phyloP scores from a whole-genome alignment of 2,113 vertebrate species.

The Climacteris rufus region DNA sequence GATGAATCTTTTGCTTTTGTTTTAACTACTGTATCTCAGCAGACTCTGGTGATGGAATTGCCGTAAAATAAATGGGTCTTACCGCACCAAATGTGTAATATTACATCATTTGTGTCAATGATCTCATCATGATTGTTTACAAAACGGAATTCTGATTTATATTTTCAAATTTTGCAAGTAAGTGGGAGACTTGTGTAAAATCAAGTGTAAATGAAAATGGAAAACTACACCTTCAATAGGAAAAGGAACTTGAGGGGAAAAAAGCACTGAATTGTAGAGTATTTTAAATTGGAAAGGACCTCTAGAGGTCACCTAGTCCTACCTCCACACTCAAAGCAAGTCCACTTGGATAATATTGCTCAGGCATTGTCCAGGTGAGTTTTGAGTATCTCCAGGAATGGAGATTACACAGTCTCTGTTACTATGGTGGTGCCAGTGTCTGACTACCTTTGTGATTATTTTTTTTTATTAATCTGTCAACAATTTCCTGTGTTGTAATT shows the following conservation, averaged over 20 bases:
- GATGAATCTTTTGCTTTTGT: not conserved
- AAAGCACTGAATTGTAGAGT: accelerated
- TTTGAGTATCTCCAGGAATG: not conserved
- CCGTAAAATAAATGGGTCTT: not conserved
- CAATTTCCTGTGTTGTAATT: not conserved
- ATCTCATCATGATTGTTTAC: not conserved
- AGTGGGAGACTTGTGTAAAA: not conserved
- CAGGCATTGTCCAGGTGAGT: not conserved
- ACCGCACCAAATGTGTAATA: not conserved
- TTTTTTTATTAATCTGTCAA: not conserved
- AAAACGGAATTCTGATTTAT: not conserved
- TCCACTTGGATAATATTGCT: not conserved
- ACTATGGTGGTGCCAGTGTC: not conserved
- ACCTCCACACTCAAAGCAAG: not conserved
- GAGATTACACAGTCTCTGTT: not conserved
- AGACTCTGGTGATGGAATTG: not conserved
- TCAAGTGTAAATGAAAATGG: not conserved
- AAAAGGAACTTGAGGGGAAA: not conserved
- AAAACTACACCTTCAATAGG: not conserved
- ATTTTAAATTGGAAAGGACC: not conserved
- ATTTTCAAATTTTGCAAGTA: not conserved
- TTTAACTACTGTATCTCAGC: not conserved
- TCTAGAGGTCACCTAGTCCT: not conserved
- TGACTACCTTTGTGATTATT: not conserved
- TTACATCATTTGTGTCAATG: not conserved